These are phyloP conservation scores for Sardina pilchardus DNA, from an alignment of 2,113 vertebrate species.

Conservation along the genomic window DNA sequence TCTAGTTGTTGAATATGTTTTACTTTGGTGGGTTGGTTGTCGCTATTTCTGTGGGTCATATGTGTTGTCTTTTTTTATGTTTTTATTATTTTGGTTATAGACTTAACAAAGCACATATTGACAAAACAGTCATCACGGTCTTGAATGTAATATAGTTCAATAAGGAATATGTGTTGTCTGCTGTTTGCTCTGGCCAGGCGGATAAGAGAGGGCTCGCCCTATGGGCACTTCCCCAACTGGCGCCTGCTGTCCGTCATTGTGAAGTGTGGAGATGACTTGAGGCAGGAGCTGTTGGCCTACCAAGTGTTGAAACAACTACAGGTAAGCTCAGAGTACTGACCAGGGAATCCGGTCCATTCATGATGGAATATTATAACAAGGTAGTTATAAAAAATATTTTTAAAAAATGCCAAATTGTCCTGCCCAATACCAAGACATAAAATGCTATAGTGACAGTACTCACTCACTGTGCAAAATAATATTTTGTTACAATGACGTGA, in stretches of 20 bases:
- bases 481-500: no score
- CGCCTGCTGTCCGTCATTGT: slow-evolving; percentile 93
- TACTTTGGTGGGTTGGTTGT: not conserved
- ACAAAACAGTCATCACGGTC: no score
- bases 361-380: no score
- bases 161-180: not conserved
- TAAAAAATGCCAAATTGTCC: no score
- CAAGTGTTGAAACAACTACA: slow-evolving; percentile 93
- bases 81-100: no score
- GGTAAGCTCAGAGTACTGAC: slow-evolving; percentile 65
- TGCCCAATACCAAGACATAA: no score
- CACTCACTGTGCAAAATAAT: no score
- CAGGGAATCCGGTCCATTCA: slow-evolving; percentile 18
- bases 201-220: slow-evolving; percentile 91
- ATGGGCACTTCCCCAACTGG: slow-evolving; percentile 91
- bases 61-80: not conserved
- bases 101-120: no score
- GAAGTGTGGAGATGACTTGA: slow-evolving; percentile 92
- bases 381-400: no score
- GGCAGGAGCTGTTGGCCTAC: slow-evolving; percentile 92
- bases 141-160: no score
- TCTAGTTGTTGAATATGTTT: no score
- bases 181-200: slow-evolving; percentile 66
- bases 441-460: no score
- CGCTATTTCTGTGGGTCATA: not conserved